These are phyloP conservation scores for Zaprionus ornatus DNA, from an alignment of 1,140 invertebrate species.

Conservation along the genomic window DNA sequence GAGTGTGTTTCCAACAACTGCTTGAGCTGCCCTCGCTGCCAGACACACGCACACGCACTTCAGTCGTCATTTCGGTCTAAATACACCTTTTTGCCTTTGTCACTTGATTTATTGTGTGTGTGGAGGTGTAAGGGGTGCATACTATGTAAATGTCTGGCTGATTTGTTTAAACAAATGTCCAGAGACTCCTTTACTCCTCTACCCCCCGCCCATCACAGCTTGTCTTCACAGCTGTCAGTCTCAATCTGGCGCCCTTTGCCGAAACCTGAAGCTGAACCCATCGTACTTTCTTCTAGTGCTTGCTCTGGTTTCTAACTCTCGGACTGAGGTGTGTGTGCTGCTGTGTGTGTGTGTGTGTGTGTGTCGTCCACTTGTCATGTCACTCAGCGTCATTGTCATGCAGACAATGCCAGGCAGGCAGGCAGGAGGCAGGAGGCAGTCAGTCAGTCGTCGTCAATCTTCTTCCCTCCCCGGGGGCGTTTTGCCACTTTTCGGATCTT, in stretches of 20 bases:
- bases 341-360: constrained; percentile 28
- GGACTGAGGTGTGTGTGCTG: neutral
- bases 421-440: constrained; percentile 14
- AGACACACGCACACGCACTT: constrained; percentile 29
- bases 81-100: constrained; percentile 63
- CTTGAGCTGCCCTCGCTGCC: constrained; percentile 12
- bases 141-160: constrained; percentile 51
- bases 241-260: constrained; percentile 58
- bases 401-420: constrained; percentile 57
- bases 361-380: constrained; percentile 79
- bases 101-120: constrained; percentile 67
- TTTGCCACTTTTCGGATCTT: constrained; percentile 27
- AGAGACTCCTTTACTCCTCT: constrained; percentile 37
- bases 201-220: neutral
- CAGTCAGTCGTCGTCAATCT: constrained; percentile 33
- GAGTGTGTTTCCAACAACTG: neutral
- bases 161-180: constrained; percentile 76
- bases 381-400: constrained; percentile 74
- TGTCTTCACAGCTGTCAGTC: constrained; percentile 68
- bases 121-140: constrained; percentile 6
- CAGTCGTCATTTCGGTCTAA: constrained; percentile 60
- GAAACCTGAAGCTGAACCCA: constrained; percentile 16
- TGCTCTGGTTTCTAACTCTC: constrained; percentile 39
- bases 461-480: constrained; percentile 4
- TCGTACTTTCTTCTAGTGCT: constrained; percentile 56